phyloP scores from a whole-genome alignment of 2,888 invertebrate genomes.

The Lacanobia oleracea region DNA sequence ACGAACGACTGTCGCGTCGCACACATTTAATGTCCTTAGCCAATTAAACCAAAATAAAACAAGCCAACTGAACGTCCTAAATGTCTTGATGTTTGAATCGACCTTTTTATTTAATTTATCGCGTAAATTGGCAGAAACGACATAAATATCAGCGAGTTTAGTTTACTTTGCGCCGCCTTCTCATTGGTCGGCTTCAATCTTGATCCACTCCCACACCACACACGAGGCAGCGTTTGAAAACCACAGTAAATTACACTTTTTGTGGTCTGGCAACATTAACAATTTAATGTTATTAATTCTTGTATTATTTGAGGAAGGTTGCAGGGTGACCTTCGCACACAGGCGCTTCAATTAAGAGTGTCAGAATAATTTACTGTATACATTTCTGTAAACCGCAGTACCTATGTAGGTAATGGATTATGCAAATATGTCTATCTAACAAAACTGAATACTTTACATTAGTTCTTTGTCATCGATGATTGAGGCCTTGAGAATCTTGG shows the following conservation, averaged over 20 bases:
- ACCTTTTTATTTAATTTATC: slow-evolving; percentile 31
- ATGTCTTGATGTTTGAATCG: slow-evolving; percentile 35
- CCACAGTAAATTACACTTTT: slow-evolving; percentile 39
- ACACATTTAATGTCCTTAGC: slow-evolving; percentile 30
- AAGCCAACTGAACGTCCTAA: slow-evolving; percentile 15
- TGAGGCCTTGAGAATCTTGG: too few relatives aligned
- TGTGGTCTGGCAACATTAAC: slow-evolving; percentile 13
- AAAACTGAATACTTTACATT: background rate
- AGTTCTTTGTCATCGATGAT: too few relatives aligned
- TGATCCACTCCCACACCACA: slow-evolving; percentile 59
- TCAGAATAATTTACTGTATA: slow-evolving; percentile 27
- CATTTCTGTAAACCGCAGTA: slow-evolving; percentile 16
- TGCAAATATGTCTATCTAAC: slow-evolving; percentile 16
- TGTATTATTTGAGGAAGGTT: slow-evolving; percentile 28
- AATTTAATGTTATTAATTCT: slow-evolving; percentile 27
- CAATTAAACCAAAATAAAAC: slow-evolving; percentile 47
- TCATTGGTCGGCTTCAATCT: slow-evolving; percentile 49
- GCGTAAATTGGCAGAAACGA: slow-evolving; percentile 32
- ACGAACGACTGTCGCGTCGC: slow-evolving; percentile 15
- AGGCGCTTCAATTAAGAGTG: slow-evolving; percentile 8
- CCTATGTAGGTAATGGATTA: slow-evolving; percentile 23
- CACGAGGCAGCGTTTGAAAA: slow-evolving; percentile 32
- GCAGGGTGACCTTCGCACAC: slow-evolving; percentile 52
- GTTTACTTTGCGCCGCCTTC: slow-evolving; percentile 27
- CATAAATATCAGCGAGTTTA: slow-evolving; percentile 38